Evolutionary conservation across 2,113 vertebrate genomes (phyloP).

Genomic region (Caloenas nicobarica): DNA sequence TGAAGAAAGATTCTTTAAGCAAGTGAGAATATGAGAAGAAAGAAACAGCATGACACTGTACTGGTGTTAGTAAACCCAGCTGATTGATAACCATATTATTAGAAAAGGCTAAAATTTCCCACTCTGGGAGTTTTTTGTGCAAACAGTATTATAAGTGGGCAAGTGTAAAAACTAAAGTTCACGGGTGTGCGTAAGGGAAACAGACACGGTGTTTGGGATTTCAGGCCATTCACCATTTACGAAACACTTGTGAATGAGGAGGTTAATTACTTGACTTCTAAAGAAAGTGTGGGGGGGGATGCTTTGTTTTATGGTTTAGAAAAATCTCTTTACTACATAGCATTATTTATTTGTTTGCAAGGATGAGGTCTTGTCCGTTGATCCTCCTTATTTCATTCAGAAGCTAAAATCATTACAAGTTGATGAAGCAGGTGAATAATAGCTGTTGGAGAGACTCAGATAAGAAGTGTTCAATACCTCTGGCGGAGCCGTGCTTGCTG

Average conservation of each 20-base stretch:
- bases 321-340: not conserved
- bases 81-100: conserved; percentile 42
- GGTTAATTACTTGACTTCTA: not conserved
- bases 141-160: not conserved
- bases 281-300: not conserved
- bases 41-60: conserved; percentile 8
- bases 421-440: conserved; percentile 41
- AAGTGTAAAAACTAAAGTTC: conserved; percentile 4
- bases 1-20: conserved; percentile 17
- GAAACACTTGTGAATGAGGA: conserved; percentile 32
- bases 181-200: not conserved
- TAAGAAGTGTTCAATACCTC: conserved; percentile 24
- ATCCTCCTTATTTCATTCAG: conserved; percentile 58
- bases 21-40: conserved; percentile 42
- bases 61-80: conserved; percentile 31
- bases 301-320: not conserved
- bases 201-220: not conserved
- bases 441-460: conserved; percentile 7
- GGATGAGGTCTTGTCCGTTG: not conserved
- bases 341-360: conserved; percentile 42
- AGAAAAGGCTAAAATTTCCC: conserved; percentile 39
- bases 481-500: not conserved
- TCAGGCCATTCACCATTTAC: conserved; percentile 47
- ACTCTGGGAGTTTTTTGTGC: not conserved
- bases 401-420: conserved; percentile 36